Base-by-base conservation (phyloP, 2,888 invertebrate genomes). In the Seira ritae region DNA sequence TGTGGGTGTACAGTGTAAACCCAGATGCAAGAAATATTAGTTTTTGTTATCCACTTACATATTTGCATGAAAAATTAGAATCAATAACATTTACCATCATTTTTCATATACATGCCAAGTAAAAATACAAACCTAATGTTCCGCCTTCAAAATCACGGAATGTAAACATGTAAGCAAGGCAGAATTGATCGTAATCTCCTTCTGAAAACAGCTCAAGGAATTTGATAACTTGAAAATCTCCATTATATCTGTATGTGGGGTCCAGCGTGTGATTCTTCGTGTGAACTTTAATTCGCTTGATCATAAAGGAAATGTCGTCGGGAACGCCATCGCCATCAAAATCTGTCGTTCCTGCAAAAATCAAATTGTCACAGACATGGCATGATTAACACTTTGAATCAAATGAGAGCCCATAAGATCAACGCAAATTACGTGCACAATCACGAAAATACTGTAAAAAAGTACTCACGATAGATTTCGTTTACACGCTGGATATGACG, bases 131-230 rank as follows among this genome's bases (percentile, higher is more conserved):
- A 31, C 31, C 31, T 8, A 31, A 31, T 3, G 97, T 97, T 46
- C 97, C 97, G 94, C 97, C 97, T 91, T 97, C 97, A 90, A 97
- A 97, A 91, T 97, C 97, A 73, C 98, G 93, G 91, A 98, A 98
- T 19, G 99, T 99, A 91, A 99, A 98, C 95, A 99, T 97, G 92
- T 99, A 99, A 76, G 99, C 98, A 90, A 99, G 92, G 90, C 99
- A 99, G 92, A 98, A 99, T 20, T 97, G 97, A 91, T 98, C 97
- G 91, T 99, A 99, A 91, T 99, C 97, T 91, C 97, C 96, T 94
- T 98, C 97, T 95, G 94, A 89, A 93, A 99, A 98, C 86, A 98
- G 93, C 92, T 99, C 99, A 87, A 99, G 93, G 92, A 98, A 99
- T 92, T 99, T 98, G 91, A 98, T 98, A 79, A 99, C 99, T 67